Evolutionary conservation across 2,888 invertebrate species (phyloP).

Genomic region (Polymixis lichenea): DNA sequence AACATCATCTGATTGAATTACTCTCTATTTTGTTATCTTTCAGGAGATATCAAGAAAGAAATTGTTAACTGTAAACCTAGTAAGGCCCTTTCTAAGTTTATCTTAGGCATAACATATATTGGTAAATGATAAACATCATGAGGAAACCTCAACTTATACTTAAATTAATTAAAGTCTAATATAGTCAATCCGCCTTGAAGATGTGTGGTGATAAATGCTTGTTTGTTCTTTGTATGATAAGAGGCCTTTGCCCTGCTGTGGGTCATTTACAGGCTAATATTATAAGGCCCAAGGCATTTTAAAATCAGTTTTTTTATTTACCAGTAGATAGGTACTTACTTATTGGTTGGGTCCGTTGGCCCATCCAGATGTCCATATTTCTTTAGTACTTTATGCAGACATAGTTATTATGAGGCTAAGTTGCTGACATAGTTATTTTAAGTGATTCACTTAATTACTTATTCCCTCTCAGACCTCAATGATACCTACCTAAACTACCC

Average conservation of each 20-base stretch:
- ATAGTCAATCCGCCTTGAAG: background rate
- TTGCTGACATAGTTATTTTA: too few relatives aligned
- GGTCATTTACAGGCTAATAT: background rate
- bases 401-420: too few relatives aligned
- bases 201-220: background rate
- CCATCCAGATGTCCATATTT: background rate
- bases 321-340: background rate
- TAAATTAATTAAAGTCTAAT: background rate
- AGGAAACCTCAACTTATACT: background rate
- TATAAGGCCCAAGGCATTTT: background rate
- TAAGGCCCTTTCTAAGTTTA: background rate
- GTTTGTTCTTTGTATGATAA: background rate
- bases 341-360: background rate
- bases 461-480: background rate
- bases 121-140: background rate
- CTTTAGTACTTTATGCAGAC: background rate
- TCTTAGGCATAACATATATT: background rate
- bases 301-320: too few relatives aligned
- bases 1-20: background rate
- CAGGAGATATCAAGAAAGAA: background rate
- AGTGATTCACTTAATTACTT: background rate
- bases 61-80: too few relatives aligned
- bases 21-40: background rate
- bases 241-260: background rate
- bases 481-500: background rate